Evolutionary conservation across 2,888 invertebrate genomes (phyloP).

Genomic region (Caenorhabditis afra): DNA sequence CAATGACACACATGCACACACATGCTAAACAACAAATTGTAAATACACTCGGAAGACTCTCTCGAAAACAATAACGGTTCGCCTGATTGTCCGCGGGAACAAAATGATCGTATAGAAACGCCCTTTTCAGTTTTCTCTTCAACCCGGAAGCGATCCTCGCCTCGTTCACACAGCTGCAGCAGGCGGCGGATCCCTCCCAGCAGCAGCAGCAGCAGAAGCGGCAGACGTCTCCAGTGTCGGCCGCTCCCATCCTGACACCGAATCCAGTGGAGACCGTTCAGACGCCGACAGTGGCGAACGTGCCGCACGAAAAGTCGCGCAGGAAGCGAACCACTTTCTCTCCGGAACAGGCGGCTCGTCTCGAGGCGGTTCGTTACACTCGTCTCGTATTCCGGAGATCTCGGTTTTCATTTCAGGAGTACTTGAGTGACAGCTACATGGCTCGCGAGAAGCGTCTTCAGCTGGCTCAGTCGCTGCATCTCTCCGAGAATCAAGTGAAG

Average conservation of each 20-base stretch:
- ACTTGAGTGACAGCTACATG: constrained; percentile 70
- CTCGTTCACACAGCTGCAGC: constrained; percentile 19
- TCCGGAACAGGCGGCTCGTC: constrained; percentile 63
- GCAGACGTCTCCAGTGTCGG: constrained; percentile 11
- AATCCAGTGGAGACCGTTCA: constrained; percentile 23
- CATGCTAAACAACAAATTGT: constrained; percentile 19
- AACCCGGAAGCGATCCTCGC: constrained; percentile 15
- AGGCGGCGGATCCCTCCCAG: too few relatives aligned
- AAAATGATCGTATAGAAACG: neutral
- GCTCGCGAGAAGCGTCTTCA: constrained; percentile 66
- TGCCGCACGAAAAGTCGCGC: constrained; percentile 41
- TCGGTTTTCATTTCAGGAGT: constrained; percentile 63
- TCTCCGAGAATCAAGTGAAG: constrained; percentile 72
- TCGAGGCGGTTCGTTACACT: constrained; percentile 27
- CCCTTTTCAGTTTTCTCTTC: constrained; percentile 28
- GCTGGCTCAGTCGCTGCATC: constrained; percentile 63
- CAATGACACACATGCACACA: constrained; percentile 36
- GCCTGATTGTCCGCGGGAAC: too few relatives aligned
- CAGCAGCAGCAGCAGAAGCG: too few relatives aligned
- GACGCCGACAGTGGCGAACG: constrained; percentile 14
- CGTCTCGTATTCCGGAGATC: neutral
- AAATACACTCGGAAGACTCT: constrained; percentile 4
- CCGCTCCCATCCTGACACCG: constrained; percentile 14
- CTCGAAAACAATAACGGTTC: neutral
- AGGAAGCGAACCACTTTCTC: constrained; percentile 72